A percentile compares a stretch with the other conserved stretches of the same genome.
These are phyloP conservation scores for Syngnathus rostellatus DNA, from an alignment of 2,797 vertebrate species.

Conservation along the genomic window DNA sequence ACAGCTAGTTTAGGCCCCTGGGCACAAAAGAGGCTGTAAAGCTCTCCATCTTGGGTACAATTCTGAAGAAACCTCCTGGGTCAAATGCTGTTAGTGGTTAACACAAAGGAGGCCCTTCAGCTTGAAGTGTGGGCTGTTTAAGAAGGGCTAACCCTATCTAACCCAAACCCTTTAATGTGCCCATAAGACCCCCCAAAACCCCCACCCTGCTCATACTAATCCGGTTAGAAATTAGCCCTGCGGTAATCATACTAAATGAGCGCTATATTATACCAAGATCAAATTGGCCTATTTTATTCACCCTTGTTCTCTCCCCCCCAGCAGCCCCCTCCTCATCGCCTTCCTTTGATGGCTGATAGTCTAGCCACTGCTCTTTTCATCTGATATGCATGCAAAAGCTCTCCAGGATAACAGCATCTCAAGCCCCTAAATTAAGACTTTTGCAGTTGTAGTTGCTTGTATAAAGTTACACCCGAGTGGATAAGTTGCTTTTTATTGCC, in stretches of 20 bases:
- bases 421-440: neutral
- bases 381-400: neutral
- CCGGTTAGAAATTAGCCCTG: conserved; percentile 61
- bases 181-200: conserved; percentile 14
- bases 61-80: conserved; percentile 60
- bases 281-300: conserved; percentile 16
- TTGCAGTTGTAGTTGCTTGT: neutral
- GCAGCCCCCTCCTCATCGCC: conserved; percentile 9
- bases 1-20: conserved; percentile 30
- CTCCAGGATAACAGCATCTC: neutral
- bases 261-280: conserved; percentile 41
- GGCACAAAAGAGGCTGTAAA: conserved; percentile 38
- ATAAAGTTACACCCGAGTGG: neutral
- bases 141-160: conserved; percentile 26
- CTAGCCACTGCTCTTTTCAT: neutral
- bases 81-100: conserved; percentile 43
- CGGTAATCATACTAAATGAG: conserved; percentile 61
- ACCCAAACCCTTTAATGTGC: conserved; percentile 26
- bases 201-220: conserved; percentile 39
- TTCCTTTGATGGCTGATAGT: conserved; percentile 5
- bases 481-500: neutral
- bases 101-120: conserved; percentile 65
- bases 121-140: conserved; percentile 55
- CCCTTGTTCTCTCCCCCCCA: conserved; percentile 6
- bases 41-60: conserved; percentile 44